These are phyloP conservation scores for Pterocles burchelli DNA, from an alignment of 2,113 vertebrate genomes.

Conservation along the genomic window DNA sequence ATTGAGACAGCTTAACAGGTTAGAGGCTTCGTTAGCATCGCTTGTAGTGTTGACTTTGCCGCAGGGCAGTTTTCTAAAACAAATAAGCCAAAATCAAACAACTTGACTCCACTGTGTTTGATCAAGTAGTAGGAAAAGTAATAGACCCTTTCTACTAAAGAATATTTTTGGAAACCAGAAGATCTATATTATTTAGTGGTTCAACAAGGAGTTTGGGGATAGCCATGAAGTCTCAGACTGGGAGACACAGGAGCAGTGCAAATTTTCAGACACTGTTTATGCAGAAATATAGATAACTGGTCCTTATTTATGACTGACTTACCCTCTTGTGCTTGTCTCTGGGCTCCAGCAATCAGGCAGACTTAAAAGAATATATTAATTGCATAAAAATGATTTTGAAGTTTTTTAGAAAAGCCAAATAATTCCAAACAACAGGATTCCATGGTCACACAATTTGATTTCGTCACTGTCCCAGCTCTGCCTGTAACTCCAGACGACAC, in stretches of 20 bases:
- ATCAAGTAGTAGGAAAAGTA: not conserved
- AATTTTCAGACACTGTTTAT: not conserved
- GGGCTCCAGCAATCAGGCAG: not conserved
- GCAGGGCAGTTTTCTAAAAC: not conserved
- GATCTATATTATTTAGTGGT: not conserved
- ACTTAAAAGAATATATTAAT: conserved; percentile 13
- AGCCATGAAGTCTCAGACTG: not conserved
- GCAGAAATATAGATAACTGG: not conserved
- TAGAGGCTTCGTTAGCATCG: not conserved
- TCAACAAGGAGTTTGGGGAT: not conserved
- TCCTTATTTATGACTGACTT: not conserved
- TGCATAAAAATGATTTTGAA: not conserved
- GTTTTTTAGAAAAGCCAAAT: not conserved
- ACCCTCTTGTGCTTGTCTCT: not conserved
- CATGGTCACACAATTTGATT: not conserved
- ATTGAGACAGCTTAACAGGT: not conserved
- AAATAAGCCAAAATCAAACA: not conserved
- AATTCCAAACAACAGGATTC: not conserved
- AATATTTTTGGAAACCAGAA: not conserved
- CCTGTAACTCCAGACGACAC: not conserved
- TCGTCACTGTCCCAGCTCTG: not conserved
- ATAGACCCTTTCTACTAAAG: not conserved
- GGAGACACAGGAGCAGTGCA: not conserved
- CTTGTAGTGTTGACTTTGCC: not conserved
- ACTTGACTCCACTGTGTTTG: not conserved